Percentiles rank a stretch among this genome's conserved stretches.
These are phyloP conservation scores for Dysdera silvatica DNA, from an alignment of 1,140 invertebrate species.

Conservation along the genomic window DNA sequence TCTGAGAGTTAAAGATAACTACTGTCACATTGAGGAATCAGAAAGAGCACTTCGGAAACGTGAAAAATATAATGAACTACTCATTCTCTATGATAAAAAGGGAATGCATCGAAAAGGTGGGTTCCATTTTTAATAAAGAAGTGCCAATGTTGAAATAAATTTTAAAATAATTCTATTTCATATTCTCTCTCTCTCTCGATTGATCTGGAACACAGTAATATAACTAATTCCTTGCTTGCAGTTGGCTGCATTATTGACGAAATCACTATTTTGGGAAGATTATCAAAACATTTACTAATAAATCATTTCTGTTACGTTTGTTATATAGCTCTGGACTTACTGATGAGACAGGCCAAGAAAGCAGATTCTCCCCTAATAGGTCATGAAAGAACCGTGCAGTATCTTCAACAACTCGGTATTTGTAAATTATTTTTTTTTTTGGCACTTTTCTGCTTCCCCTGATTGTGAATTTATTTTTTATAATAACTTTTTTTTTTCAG, in stretches of 20 bases:
- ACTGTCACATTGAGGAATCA: conserved; percentile 88
- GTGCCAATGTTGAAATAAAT: too few species aligned
- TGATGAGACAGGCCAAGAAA: conserved; percentile 69
- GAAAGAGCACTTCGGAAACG: conserved; percentile 78
- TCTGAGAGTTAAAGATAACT: conserved; percentile 73
- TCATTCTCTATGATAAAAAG: conserved; percentile 92
- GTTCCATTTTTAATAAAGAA: neutral
- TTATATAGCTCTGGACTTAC: conserved; percentile 66
- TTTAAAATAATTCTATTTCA: too few species aligned
- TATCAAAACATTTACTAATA: too few species aligned
- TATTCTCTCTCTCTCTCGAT: too few species aligned
- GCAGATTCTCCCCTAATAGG: conserved; percentile 70
- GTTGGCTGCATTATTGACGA: too few species aligned
- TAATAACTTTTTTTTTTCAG: conserved; percentile 44
- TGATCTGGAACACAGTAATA: too few species aligned
- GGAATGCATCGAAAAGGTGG: conserved; percentile 71
- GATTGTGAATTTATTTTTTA: conserved; percentile 12
- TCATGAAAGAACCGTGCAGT: conserved; percentile 73
- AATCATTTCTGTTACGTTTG: too few species aligned
- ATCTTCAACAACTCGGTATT: conserved; percentile 79
- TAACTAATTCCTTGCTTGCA: too few species aligned
- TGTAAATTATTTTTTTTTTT: conserved; percentile 3
- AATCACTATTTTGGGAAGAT: too few species aligned
- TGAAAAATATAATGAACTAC: conserved; percentile 84
- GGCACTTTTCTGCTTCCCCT: neutral